Base-by-base conservation (phyloP, 1,140 invertebrate genomes). In the Pogonus chalceus region DNA sequence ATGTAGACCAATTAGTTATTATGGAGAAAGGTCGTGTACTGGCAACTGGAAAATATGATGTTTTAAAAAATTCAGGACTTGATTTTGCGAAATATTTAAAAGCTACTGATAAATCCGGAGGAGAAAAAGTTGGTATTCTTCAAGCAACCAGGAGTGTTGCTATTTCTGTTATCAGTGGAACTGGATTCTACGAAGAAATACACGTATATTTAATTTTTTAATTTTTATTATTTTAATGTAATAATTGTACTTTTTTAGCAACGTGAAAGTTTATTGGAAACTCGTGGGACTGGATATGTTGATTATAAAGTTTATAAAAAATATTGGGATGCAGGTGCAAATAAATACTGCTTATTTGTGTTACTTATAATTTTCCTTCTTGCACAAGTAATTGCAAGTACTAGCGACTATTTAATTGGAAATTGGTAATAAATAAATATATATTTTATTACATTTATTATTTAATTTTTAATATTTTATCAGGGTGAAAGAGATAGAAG, bases 341-440 rank as follows among this genome's bases (percentile, higher is more conserved):
- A 74, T 4, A 66, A 74, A n/a, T 66, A 69, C 20, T 54, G 75
- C 18, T 60, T 76, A 1, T 67, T 76, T 2, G 46, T 73, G 16
- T 72, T 81, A 64, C n/a, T 71, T 7, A 7, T 74, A 2, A 61
- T 82, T 1, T 77, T 76, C 20, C 48, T 76, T 7, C 59, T 76
- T 1, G 74, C 81, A 14, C 83, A 86, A 67, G 64, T 78, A n/a
- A 60, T 78, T 22, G 80, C 74, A 31, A 84, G 81, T 52, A 76
- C 76, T 14, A 74, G 75, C 4, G 82, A 85, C 58, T 81, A 79
- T 62, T 79, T 80, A 67, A 65, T 83, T 0, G 74, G 78, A 1
- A 80, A 75, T 57, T 85, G 82, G 81, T 80, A 52, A 70, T 69
- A 20, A 51, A 23, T 52, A 16, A 47, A 21, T 55, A 49, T 56